phyloP scores from a whole-genome alignment of 2,797 vertebrate species.

The Eulemur rubriventer region DNA sequence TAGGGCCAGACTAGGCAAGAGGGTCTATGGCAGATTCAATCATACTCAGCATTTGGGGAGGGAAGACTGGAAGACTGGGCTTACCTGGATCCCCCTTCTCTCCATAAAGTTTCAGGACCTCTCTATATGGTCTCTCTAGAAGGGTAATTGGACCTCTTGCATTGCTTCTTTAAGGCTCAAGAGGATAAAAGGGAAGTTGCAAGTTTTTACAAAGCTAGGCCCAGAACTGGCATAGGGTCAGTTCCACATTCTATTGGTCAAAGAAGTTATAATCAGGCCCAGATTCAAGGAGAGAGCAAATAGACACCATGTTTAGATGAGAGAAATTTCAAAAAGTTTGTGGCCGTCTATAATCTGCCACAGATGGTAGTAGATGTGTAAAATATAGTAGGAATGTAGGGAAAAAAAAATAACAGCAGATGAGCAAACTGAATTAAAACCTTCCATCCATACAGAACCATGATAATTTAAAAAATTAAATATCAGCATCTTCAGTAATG shows the following conservation, averaged over 20 bases:
- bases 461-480: neutral
- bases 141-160: neutral
- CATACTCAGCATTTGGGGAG: neutral
- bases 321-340: conserved; percentile 3
- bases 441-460: neutral
- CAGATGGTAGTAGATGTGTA: neutral
- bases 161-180: neutral
- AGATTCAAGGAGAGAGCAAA: neutral
- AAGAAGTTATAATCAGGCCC: conserved; percentile 7
- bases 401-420: neutral
- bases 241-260: neutral
- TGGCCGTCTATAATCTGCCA: neutral
- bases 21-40: neutral
- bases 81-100: neutral
- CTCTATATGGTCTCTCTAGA: neutral
- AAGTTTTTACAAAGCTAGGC: neutral
- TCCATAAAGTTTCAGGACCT: neutral
- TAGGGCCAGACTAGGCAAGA: neutral
- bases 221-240: neutral
- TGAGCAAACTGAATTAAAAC: neutral
- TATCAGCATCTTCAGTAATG: neutral
- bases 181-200: neutral
- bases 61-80: neutral
- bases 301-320: neutral
- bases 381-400: neutral